phyloP scores from a whole-genome alignment of 2,113 vertebrate species.

The Phasianus colchicus region DNA sequence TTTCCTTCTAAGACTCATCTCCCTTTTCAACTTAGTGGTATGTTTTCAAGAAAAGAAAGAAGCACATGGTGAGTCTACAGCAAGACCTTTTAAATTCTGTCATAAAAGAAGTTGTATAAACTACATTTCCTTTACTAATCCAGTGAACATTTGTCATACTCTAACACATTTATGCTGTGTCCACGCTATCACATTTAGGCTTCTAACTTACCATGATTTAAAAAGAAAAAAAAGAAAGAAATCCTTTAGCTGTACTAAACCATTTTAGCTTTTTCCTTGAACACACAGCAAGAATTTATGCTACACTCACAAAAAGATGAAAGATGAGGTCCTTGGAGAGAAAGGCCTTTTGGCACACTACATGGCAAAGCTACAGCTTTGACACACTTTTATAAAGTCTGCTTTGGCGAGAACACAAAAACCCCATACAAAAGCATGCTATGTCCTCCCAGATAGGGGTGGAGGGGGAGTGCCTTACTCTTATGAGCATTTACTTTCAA shows the following conservation, averaged over 20 bases:
- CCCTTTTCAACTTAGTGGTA: constrained; percentile 88
- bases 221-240: constrained; percentile 30
- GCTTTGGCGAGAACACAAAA: constrained; percentile 69
- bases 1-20: constrained; percentile 94
- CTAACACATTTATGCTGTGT: constrained; percentile 69
- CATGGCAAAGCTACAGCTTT: constrained; percentile 76
- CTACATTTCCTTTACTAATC: constrained; percentile 89
- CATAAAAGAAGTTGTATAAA: constrained; percentile 86
- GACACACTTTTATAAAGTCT: constrained; percentile 76
- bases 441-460: constrained; percentile 39
- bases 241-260: constrained; percentile 71
- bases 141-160: constrained; percentile 80
- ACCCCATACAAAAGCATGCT: constrained; percentile 63
- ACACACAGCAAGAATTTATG: constrained; percentile 80
- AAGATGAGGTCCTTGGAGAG: constrained; percentile 79
- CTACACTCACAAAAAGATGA: constrained; percentile 79
- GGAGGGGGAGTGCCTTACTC: background rate
- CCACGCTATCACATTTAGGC: constrained; percentile 64
- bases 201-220: constrained; percentile 62
- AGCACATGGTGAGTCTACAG: constrained; percentile 85
- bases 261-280: constrained; percentile 79
- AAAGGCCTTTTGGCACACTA: constrained; percentile 79
- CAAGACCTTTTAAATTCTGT: constrained; percentile 88
- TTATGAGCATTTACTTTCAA: constrained; percentile 63
- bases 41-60: constrained; percentile 84